phyloP scores from a whole-genome alignment of 1,140 invertebrate genomes.

The Pachyrhynchus sulphureomaculatus region DNA sequence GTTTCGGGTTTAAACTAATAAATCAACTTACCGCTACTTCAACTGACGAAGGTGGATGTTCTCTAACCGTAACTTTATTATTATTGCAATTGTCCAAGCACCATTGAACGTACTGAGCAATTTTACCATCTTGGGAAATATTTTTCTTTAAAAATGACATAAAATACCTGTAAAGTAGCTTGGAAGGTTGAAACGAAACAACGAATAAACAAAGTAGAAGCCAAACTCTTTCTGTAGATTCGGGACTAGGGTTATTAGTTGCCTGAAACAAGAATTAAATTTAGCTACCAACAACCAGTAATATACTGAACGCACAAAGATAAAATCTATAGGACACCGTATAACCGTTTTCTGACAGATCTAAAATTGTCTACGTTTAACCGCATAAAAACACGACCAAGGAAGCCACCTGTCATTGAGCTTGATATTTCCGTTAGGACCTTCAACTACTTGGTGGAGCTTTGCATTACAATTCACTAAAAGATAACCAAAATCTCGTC shows the following conservation, averaged over 20 bases:
- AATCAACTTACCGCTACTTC: conserved; percentile 80
- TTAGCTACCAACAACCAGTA: too few relatives aligned
- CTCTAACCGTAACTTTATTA: conserved; percentile 76
- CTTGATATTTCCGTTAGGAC: too few relatives aligned
- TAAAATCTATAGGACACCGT: too few relatives aligned
- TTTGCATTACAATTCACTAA: too few relatives aligned
- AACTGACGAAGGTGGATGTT: conserved; percentile 85
- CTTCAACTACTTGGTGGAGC: too few relatives aligned
- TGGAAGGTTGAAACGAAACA: conserved; percentile 90
- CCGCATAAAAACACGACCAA: too few relatives aligned
- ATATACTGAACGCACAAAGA: too few relatives aligned
- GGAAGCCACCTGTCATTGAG: too few relatives aligned
- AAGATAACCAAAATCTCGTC: too few relatives aligned
- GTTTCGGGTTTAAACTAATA: too few relatives aligned
- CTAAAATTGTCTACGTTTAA: too few relatives aligned
- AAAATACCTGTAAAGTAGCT: conserved; percentile 79
- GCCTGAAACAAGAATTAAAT: conserved; percentile 62
- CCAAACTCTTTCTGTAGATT: conserved; percentile 84
- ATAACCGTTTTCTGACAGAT: too few relatives aligned
- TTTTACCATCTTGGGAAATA: conserved; percentile 67
- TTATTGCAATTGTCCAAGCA: conserved; percentile 91
- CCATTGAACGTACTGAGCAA: conserved; percentile 88
- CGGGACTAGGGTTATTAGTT: conserved; percentile 80
- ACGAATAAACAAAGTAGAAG: conserved; percentile 83
- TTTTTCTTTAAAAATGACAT: conserved; percentile 77